Evolutionary conservation across 2,797 vertebrate species (phyloP), one percentile per base, ranked within the genome.

Genomic region (Siniperca scherzeri): DNA sequence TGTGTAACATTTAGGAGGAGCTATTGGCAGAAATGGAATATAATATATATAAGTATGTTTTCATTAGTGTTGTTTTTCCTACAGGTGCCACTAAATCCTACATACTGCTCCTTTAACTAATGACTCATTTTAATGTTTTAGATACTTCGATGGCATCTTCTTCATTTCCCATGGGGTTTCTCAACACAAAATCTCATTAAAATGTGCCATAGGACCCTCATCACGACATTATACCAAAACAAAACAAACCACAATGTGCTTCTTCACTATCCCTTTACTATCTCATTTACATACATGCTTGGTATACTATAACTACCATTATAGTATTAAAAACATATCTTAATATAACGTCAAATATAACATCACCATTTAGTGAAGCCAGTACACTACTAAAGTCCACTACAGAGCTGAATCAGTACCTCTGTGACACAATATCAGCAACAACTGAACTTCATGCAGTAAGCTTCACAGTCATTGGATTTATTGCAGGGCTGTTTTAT

Each of bases 401-500:
- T 48, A 27, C 21, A 61, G 80, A 25, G 22, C 7, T 67, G 10
- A 69, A 82, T 76, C 65, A 77, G 67, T 46, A 52, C 13, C 8
- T 80, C 27, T 36, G 44, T 70, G 21, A 50, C 53, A 53, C 66
- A 27, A 2, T 59, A 79, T 87, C 77, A 74, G 82, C 82, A 68
- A 27, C 83, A 59, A 38, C 69, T 61, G 65, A 50, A 78, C 56
- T 67, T 56, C 46, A 57, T 44, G 38, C 36, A 30, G 19, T 55
- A 76, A 78, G 42, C 67, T 50, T 71, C 52, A 46, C 33, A 62
- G 62, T 75, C 62, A 67, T 44, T 56, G 46, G 56, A 73, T 82
- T 85, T 65, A 68, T 53, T 71, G 74, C 68, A 16, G 8, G 21
- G 42, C 80, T 67, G 36, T 55, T 79, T 57, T 74, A 77, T 88